A percentile compares a stretch with the other conserved stretches of the same genome.
Evolutionary conservation across 2,888 invertebrate genomes (phyloP).

Genomic region (Germaria angustata): DNA sequence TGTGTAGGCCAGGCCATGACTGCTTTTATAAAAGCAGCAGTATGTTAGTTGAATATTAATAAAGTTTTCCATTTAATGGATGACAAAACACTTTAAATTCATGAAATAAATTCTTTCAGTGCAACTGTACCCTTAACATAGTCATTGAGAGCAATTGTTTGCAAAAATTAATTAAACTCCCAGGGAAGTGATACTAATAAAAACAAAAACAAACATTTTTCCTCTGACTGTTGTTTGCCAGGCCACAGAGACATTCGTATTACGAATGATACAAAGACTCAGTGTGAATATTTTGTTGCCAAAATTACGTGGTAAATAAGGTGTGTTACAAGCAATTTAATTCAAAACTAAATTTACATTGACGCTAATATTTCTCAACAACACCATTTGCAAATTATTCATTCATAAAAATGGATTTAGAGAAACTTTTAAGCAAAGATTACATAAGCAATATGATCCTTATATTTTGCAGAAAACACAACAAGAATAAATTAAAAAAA

Average conservation of each 20-base stretch:
- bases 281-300: constrained; percentile 5
- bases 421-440: too few species aligned
- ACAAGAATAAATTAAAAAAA: too few species aligned
- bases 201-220: not conserved
- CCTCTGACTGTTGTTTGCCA: not conserved
- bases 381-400: not conserved
- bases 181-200: constrained; percentile 50
- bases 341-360: constrained; percentile 31
- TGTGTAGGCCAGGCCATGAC: too few species aligned
- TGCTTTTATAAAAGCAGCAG: too few species aligned
- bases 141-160: constrained; percentile 9
- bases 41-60: too few species aligned
- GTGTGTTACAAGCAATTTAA: not conserved
- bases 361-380: constrained; percentile 3
- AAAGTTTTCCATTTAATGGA: too few species aligned
- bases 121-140: too few species aligned
- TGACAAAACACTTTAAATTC: too few species aligned
- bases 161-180: not conserved
- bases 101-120: too few species aligned
- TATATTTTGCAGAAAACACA: too few species aligned
- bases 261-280: not conserved
- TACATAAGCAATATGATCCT: too few species aligned
- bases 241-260: not conserved
- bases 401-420: too few species aligned
- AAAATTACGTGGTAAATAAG: not conserved